phyloP scores from a whole-genome alignment of 2,888 invertebrate species.

The Strigamia crassipes region DNA sequence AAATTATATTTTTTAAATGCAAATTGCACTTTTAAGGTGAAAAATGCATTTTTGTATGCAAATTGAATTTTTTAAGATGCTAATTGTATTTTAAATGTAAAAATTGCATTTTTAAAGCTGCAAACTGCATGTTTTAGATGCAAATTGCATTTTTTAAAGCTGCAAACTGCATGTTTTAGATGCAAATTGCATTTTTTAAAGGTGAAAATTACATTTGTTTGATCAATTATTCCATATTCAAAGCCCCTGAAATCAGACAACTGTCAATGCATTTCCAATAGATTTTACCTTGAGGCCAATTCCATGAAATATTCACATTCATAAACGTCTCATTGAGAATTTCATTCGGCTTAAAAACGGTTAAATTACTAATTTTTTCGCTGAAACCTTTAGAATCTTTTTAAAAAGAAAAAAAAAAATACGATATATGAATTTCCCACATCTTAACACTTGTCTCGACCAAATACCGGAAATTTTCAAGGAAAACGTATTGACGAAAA shows the following conservation, averaged over 20 bases:
- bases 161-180: too few relatives aligned
- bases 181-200: too few relatives aligned
- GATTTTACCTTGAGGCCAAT: background rate
- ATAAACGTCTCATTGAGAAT: background rate
- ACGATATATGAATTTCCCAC: background rate
- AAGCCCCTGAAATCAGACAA: background rate
- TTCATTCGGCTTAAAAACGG: background rate
- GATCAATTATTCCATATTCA: too few relatives aligned
- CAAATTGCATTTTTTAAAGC: too few relatives aligned
- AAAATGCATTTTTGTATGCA: too few relatives aligned
- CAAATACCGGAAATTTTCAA: background rate
- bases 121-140: too few relatives aligned
- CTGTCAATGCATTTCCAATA: background rate
- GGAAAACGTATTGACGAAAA: conserved; percentile 36
- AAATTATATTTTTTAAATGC: too few relatives aligned
- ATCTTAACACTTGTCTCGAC: background rate
- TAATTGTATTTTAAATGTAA: too few relatives aligned
- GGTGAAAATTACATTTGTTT: too few relatives aligned
- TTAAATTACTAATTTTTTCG: conserved; percentile 5
- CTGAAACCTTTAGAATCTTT: background rate
- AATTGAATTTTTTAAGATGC: too few relatives aligned
- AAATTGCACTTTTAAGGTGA: too few relatives aligned
- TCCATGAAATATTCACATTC: background rate
- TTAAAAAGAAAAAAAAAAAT: background rate
- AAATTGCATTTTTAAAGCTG: too few relatives aligned